phyloP scores from a whole-genome alignment of 2,888 invertebrate species.

The Acanthosoma haemorrhoidale region DNA sequence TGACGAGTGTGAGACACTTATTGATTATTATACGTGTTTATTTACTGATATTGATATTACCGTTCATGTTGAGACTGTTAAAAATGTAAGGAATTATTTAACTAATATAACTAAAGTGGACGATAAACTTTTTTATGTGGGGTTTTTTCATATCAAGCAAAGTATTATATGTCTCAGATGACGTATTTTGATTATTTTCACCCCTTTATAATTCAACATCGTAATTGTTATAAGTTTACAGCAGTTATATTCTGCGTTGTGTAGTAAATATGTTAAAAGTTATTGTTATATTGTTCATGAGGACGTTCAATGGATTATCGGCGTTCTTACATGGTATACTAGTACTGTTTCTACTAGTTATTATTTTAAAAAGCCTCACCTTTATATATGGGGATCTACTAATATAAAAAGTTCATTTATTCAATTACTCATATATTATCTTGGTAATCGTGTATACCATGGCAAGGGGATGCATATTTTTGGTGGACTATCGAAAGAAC shows the following conservation, averaged over 20 bases:
- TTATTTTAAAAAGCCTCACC: neutral
- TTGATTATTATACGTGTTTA: too few relatives aligned
- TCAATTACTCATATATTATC: neutral
- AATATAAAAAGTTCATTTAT: neutral
- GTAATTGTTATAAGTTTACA: neutral
- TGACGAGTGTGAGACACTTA: too few relatives aligned
- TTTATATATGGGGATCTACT: neutral
- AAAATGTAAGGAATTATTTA: neutral
- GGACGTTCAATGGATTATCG: neutral
- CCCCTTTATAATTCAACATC: neutral
- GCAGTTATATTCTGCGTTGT: neutral
- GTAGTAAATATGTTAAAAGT: neutral
- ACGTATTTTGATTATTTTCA: neutral
- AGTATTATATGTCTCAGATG: neutral
- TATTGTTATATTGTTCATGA: neutral
- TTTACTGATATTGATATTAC: too few relatives aligned
- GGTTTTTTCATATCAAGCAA: neutral
- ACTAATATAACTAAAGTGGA: neutral
- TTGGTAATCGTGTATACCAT: neutral
- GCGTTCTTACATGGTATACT: neutral
- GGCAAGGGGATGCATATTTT: neutral
- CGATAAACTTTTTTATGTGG: neutral
- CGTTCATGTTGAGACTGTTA: neutral
- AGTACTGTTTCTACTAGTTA: neutral
- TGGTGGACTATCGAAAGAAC: neutral